Evolutionary conservation across 2,113 vertebrate species (phyloP).

Genomic region (Procapra przewalskii): DNA sequence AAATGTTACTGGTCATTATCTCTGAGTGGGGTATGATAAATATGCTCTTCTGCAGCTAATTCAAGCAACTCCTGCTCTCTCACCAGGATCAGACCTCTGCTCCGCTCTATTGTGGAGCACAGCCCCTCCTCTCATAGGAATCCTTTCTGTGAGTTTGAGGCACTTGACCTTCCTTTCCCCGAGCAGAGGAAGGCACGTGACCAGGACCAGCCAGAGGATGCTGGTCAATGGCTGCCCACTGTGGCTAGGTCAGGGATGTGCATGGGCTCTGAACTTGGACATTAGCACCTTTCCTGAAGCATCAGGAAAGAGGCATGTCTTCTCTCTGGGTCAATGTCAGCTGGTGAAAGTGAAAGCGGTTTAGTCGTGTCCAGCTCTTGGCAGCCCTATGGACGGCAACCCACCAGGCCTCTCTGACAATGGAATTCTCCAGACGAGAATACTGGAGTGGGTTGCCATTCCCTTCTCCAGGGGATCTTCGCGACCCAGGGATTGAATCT

Average conservation of each 20-base stretch:
- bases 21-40: background rate
- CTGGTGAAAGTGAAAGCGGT: background rate
- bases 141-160: background rate
- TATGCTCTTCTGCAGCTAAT: background rate
- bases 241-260: background rate
- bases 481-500: background rate
- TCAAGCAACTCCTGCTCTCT: background rate
- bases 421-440: background rate
- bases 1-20: background rate
- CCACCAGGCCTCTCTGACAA: background rate
- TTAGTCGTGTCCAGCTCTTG: background rate
- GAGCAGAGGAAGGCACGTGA: background rate
- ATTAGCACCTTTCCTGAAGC: background rate
- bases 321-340: background rate
- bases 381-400: too few relatives aligned
- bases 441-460: background rate
- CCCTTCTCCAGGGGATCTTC: background rate
- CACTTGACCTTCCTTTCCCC: background rate
- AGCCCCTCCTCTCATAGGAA: background rate
- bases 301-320: background rate
- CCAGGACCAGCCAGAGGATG: background rate
- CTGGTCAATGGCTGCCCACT: background rate
- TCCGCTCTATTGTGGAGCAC: background rate
- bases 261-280: background rate
- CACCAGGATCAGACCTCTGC: background rate